These are phyloP conservation scores for Rhabdomys dilectus DNA, from an alignment of 2,113 vertebrate genomes.

Conservation along the genomic window DNA sequence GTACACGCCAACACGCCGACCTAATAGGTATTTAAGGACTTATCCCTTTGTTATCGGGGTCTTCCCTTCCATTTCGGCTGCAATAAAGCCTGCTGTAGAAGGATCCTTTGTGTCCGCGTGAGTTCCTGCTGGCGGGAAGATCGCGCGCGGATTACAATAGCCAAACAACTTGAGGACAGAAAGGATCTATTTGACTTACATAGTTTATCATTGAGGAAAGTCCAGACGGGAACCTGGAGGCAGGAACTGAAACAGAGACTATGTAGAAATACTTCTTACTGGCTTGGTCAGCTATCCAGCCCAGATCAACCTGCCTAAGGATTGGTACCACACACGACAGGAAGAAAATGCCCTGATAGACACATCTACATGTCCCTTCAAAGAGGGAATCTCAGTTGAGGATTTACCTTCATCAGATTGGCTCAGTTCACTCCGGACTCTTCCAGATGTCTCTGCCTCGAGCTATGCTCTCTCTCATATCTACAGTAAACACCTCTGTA, in stretches of 20 bases:
- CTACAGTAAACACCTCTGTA: neutral
- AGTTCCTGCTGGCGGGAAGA: too few relatives aligned
- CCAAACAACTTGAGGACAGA: neutral
- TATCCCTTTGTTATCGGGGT: too few relatives aligned
- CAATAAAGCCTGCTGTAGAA: too few relatives aligned
- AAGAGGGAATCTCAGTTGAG: too few relatives aligned
- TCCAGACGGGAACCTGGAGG: neutral
- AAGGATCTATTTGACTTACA: neutral
- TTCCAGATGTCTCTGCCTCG: neutral
- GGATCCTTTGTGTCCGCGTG: too few relatives aligned
- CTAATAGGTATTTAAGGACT: too few relatives aligned
- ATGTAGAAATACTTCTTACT: neutral
- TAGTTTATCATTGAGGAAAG: neutral
- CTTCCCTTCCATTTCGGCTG: too few relatives aligned
- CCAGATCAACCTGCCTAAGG: neutral
- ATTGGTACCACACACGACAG: too few relatives aligned
- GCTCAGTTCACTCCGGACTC: neutral
- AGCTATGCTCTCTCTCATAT: neutral
- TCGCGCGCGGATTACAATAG: too few relatives aligned
- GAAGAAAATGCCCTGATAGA: neutral
- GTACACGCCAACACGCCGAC: too few relatives aligned
- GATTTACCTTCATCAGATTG: neutral
- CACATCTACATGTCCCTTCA: neutral
- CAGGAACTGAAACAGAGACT: neutral
- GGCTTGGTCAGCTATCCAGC: neutral